These are phyloP conservation scores for Coptodon rendalli DNA, from an alignment of 2,113 vertebrate genomes.

Conservation along the genomic window DNA sequence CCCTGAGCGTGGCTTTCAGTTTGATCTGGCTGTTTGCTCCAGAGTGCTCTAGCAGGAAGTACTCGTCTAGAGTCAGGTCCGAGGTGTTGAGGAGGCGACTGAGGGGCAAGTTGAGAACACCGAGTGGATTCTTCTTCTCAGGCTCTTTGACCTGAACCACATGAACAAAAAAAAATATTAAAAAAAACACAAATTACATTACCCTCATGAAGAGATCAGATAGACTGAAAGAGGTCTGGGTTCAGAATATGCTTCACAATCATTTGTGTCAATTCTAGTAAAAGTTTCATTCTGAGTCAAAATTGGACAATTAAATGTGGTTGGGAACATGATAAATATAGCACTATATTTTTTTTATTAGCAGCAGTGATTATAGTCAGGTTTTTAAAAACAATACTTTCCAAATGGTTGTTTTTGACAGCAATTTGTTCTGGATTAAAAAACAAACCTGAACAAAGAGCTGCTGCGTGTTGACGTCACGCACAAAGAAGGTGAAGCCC, in stretches of 20 bases:
- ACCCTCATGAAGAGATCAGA: neutral
- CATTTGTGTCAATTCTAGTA: neutral
- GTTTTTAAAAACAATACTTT: neutral
- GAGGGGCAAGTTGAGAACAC: conserved; percentile 76
- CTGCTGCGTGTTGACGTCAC: conserved; percentile 73
- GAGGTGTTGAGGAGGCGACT: conserved; percentile 73
- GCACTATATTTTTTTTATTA: neutral
- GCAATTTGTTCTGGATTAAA: neutral
- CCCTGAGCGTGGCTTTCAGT: conserved; percentile 86
- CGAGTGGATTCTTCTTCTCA: conserved; percentile 78
- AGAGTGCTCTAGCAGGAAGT: conserved; percentile 82
- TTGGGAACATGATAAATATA: accelerated
- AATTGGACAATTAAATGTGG: neutral
- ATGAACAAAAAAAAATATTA: neutral
- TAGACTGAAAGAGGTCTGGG: neutral
- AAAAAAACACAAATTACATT: neutral
- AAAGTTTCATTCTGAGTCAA: neutral
- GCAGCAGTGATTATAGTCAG: neutral
- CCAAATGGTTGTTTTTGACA: neutral
- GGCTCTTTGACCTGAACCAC: conserved; percentile 80
- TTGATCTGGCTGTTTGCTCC: conserved; percentile 87
- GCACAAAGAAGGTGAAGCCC: conserved; percentile 91
- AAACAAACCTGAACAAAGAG: conserved; percentile 80
- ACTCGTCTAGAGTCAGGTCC: conserved; percentile 81
- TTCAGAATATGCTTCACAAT: neutral